These are phyloP conservation scores for Aphrocallistes beatrix DNA, from an alignment of 37 sponge, comb jelly and placozoan genomes.

Conservation along the genomic window DNA sequence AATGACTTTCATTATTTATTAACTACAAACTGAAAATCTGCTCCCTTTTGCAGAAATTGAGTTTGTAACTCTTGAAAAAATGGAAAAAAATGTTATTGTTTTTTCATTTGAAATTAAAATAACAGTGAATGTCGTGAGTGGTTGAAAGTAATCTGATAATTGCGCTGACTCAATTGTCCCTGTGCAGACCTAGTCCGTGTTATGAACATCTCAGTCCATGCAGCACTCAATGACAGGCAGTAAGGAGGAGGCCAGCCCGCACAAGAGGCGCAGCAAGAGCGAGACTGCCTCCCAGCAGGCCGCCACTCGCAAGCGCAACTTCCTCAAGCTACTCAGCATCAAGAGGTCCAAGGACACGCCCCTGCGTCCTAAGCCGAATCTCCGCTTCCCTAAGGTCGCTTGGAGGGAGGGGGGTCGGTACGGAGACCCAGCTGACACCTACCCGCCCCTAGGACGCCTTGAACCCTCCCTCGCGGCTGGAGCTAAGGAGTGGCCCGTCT, in stretches of 20 bases:
- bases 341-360: not conserved
- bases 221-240: too few species aligned
- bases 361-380: not conserved
- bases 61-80: too few species aligned
- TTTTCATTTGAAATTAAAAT: too few species aligned
- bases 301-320: not conserved
- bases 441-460: not conserved
- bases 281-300: not conserved
- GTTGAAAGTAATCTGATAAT: too few species aligned
- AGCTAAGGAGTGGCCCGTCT: not conserved
- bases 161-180: too few species aligned
- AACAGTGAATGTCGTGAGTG: too few species aligned
- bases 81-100: too few species aligned
- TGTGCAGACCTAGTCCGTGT: too few species aligned
- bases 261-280: not conserved
- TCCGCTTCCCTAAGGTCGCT: not conserved
- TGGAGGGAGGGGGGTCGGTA: not conserved
- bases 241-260: not conserved
- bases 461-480: not conserved
- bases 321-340: not conserved
- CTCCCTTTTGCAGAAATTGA: too few species aligned
- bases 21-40: too few species aligned
- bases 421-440: not conserved
- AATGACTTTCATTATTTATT: too few species aligned
- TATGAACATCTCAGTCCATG: too few species aligned